These are phyloP conservation scores for Acanthacorydalis orientalis DNA, from an alignment of 2,888 invertebrate genomes.

Conservation along the genomic window DNA sequence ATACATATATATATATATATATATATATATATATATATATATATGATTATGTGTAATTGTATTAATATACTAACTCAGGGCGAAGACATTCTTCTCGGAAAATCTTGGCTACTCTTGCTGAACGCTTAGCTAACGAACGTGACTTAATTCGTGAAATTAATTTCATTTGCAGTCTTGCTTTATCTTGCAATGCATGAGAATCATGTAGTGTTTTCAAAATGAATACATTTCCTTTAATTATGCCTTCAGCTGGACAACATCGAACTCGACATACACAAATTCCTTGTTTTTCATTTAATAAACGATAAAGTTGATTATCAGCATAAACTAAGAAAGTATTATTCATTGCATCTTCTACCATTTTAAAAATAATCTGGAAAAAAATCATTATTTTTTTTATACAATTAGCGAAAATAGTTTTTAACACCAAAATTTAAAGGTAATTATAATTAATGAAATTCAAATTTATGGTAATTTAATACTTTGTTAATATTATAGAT, in stretches of 20 bases:
- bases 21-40: too few species aligned
- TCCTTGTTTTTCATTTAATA: not conserved
- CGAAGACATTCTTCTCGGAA: conserved; percentile 3
- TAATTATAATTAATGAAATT: too few species aligned
- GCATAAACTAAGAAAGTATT: conserved; percentile 1
- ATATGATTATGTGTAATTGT: too few species aligned
- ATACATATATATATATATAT: too few species aligned
- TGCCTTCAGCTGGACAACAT: conserved; percentile 3
- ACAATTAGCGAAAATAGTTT: too few species aligned
- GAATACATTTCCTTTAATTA: not conserved
- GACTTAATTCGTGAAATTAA: conserved; percentile 4
- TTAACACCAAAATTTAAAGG: too few species aligned
- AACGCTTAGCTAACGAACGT: not conserved
- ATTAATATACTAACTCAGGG: conserved; percentile 1
- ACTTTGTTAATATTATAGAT: too few species aligned
- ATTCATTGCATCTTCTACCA: conserved; percentile 4
- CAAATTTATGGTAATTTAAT: too few species aligned
- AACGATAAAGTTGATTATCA: conserved; percentile 3
- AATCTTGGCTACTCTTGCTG: conserved; percentile 3
- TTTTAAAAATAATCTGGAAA: conserved; percentile 3
- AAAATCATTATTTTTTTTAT: not conserved
- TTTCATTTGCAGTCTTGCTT: conserved; percentile 3
- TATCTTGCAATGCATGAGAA: conserved; percentile 1
- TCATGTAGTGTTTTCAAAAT: not conserved
- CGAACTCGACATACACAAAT: conserved; percentile 1